Base-by-base conservation (phyloP, 2,888 invertebrate species). In the Dione vanillae region DNA sequence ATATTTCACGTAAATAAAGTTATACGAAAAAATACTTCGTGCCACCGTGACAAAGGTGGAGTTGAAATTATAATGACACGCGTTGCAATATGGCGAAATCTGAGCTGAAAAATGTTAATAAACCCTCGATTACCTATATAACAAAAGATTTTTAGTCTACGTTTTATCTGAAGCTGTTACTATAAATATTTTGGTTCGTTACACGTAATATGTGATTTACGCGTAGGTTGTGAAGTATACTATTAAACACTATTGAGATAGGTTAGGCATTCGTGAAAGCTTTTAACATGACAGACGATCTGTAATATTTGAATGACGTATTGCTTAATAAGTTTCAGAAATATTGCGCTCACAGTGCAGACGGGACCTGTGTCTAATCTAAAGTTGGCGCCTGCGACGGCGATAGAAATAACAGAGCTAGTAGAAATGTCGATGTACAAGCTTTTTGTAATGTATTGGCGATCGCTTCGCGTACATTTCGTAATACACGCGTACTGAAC, bases 401-500 rank as follows among this genome's bases (percentile, higher is more conserved):
- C 76, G 86, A 87, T 88, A 88, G 86, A 90, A 92, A 92, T 91
- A 91, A 87, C 87, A 82, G 77, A 83, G 84, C 86, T 82, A 80
- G 78, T 83, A 85, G 79, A 87, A 87, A 88, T 87, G 89, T 89
- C 91, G 88, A 87, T 85, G 84, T 80, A 82, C 85, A 85, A 87
- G 84, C 83, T 81, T 83, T 78, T 78, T 86, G 87, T 85, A 83
- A 83, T 80, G 80, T 81, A 83, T 88, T 45, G 65, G 47, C 37
- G 51, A 64, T 67, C 47, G 37, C 27, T 52, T 67, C 59, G 59
- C 43, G 52, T 61, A 19, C 16, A 27, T 69, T 64, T 69, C 47
- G 40, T 69, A 67, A 67, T 40, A 47, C 62, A 54, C 37, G 45
- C 45, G 69, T 54, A 19, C 14, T 45, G 62, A 47, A 43, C 47